Evolutionary conservation across 2,888 invertebrate genomes (phyloP).

Genomic region (Drosophila borealis): DNA sequence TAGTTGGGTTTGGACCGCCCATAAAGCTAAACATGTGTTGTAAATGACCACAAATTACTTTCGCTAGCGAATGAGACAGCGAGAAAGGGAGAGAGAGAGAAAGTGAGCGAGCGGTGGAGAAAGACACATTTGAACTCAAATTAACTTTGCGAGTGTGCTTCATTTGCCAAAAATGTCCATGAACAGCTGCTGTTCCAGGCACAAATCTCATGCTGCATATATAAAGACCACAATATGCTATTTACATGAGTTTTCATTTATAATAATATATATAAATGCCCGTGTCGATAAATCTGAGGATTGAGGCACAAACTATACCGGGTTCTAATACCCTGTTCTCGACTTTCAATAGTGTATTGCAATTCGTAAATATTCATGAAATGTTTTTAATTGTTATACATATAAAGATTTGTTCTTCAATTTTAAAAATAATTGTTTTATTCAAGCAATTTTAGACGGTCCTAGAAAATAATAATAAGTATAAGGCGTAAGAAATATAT

Average conservation of each 20-base stretch:
- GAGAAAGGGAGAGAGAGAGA: not conserved
- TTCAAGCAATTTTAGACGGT: too few species aligned
- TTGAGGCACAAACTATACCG: not conserved
- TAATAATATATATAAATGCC: not conserved
- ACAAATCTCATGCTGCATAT: slow-evolving; percentile 19
- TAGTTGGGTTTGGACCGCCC: slow-evolving; percentile 29
- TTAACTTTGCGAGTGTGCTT: slow-evolving; percentile 56
- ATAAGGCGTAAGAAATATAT: too few species aligned
- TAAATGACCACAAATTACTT: slow-evolving; percentile 49
- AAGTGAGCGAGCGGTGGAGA: not conserved
- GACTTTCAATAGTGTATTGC: too few species aligned
- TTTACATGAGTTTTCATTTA: not conserved
- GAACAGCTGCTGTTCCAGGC: slow-evolving; percentile 39
- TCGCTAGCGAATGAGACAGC: slow-evolving; percentile 7
- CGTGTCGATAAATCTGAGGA: not conserved
- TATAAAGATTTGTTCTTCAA: too few species aligned
- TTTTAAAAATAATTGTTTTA: too few species aligned
- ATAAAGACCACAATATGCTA: not conserved
- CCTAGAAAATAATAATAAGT: too few species aligned
- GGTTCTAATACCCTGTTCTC: too few species aligned
- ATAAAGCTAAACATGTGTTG: slow-evolving; percentile 49
- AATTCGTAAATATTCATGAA: too few species aligned
- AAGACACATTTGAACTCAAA: slow-evolving; percentile 21
- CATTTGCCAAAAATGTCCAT: slow-evolving; percentile 52
- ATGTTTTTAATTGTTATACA: too few species aligned